Conservation (phyloP, 2,113 vertebrate species). For the Boleophthalmus pectinirostris region DNA sequence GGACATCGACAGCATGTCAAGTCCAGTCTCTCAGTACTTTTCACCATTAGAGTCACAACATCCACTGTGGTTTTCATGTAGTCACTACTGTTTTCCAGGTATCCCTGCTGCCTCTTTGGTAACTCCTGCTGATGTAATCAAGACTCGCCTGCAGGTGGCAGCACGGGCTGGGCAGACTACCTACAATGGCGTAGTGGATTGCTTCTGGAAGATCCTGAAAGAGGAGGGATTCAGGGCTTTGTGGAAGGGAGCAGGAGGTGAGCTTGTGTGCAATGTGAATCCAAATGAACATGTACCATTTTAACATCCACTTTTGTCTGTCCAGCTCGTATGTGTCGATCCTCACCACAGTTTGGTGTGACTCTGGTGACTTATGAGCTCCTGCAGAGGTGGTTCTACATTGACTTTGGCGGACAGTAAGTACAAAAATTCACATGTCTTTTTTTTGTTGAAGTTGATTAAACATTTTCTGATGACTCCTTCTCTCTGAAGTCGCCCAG, state of each 20-base stretch:
- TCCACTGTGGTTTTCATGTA: background rate
- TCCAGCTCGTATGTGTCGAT: conserved; percentile 94
- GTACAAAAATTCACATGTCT: conserved; percentile 35
- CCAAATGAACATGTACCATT: rapidly evolving
- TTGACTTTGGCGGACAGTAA: conserved; percentile 98
- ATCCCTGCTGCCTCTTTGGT: conserved; percentile 96
- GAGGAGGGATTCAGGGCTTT: conserved; percentile 92
- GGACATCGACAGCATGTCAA: background rate
- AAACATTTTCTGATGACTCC: background rate
- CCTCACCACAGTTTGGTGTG: conserved; percentile 97
- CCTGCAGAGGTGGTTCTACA: conserved; percentile 93
- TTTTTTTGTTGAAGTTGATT: background rate
- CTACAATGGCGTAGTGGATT: conserved; percentile 91
- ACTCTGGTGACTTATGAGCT: conserved; percentile 96
- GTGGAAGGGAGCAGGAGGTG: conserved; percentile 98
- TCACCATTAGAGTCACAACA: background rate
- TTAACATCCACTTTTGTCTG: background rate
- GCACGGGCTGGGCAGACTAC: conserved; percentile 95
- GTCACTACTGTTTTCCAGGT: conserved; percentile 74
- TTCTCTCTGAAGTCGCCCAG: conserved; percentile 81
- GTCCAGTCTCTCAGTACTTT: background rate
- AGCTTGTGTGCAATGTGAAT: conserved; percentile 10
- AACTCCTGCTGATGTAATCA: conserved; percentile 98
- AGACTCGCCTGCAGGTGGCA: conserved; percentile 97
- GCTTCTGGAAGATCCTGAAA: conserved; percentile 90